Base-by-base conservation (phyloP, 2,113 vertebrate genomes). In the Prunella himalayana region DNA sequence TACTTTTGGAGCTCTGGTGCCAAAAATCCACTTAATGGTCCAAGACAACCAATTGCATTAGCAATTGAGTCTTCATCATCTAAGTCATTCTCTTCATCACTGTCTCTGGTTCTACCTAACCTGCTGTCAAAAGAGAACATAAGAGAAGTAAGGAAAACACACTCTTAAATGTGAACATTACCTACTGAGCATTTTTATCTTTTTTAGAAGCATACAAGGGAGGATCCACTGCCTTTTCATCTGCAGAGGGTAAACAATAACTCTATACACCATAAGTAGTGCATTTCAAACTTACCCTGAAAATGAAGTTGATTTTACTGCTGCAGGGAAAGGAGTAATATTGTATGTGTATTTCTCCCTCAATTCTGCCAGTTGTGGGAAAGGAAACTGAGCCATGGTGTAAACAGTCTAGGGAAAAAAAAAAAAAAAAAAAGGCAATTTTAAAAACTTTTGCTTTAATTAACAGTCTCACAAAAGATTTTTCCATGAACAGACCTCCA, bases 321-420 rank as follows among this genome's bases (percentile, higher is more conserved):
- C 95, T 81, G 98, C 99, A 59, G 99, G 99, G 82, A 99, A 99
- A 7, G 99, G 99, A 72, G 99, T 99, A 81, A 99, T 99, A 96
- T 99, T 99, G 97, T 99, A 99, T 0, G 99, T 99, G 86, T 99
- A 99, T 82, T 99, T 99, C 98, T 99, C 99, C 84, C 99, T 98
- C 89, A 99, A 93, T 97, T 99, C 99, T 21, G 99, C 98, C 97
- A 99, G 95, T 65, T 99, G 99, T 73, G 99, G 99, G 82, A 99
- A 99, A 20, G 99, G 99, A 93, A 99, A 99, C 25, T 98, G 98
- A 19, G 99, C 99, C 98, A 99, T 99, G 75, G 99, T 98, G 96
- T 99, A 99, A 91, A 99, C 99, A 27, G 99, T 99, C 99, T 99
- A 94, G 9, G 66, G 18, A 0, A 0, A 0, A 10, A 66, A 30